Conservation (phyloP, 2,888 invertebrate species). For the Suillia variegata region DNA sequence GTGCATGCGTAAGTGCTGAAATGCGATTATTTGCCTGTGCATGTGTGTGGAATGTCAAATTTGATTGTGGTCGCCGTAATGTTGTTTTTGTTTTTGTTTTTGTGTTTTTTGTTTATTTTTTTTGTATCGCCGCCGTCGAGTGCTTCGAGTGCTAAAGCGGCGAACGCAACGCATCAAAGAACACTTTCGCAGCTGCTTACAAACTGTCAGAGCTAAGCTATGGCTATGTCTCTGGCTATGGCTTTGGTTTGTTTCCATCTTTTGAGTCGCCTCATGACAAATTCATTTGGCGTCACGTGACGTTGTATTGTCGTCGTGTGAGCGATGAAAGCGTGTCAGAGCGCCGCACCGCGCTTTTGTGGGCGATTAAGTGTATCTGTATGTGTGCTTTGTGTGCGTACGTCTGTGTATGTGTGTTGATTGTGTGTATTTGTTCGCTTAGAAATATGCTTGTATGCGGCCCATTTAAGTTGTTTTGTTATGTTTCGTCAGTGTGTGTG, state of each 20-base stretch:
- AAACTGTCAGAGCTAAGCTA: background rate
- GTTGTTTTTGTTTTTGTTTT: background rate
- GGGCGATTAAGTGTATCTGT: background rate
- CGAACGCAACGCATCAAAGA: background rate
- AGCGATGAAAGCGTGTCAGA: slow-evolving; percentile 5
- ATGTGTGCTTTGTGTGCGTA: background rate
- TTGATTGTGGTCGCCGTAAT: background rate
- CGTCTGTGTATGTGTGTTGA: background rate
- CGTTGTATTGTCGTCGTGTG: too few species aligned
- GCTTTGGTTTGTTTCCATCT: too few species aligned
- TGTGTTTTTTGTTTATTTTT: background rate
- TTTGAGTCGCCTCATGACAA: slow-evolving; percentile 7
- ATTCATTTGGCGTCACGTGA: slow-evolving; percentile 15
- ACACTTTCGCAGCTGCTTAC: background rate
- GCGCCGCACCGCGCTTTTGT: too few species aligned
- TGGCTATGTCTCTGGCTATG: too few species aligned
- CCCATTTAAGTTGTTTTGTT: too few species aligned
- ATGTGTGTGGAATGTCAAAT: background rate
- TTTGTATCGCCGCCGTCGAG: too few species aligned
- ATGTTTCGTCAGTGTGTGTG: too few species aligned
- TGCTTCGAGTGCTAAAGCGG: too few species aligned
- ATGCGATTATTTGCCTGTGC: background rate
- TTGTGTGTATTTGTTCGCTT: too few species aligned
- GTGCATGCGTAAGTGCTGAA: too few species aligned
- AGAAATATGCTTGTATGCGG: too few species aligned